Base-by-base conservation (phyloP, 2,797 vertebrate species). In the Otus scops region DNA sequence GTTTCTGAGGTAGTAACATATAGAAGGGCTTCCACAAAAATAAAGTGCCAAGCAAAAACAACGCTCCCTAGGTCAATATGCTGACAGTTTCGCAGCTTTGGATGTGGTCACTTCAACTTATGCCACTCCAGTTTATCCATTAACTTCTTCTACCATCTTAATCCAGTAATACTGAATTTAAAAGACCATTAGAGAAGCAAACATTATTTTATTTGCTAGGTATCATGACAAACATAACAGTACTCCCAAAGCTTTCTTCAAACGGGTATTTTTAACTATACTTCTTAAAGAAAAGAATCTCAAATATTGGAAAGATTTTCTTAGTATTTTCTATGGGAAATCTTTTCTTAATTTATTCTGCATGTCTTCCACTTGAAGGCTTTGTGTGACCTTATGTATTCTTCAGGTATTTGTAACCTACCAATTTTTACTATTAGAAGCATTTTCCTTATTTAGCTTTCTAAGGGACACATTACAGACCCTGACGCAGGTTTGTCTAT, bases 11-110 rank as follows among this genome's bases (percentile, higher is more conserved):
- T 32, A 18, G 41, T 59, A 85, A 80, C 15, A 9, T 23, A 85
- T 6, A 43, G 17, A 67, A 93, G 32, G 38, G 65, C 36, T 79
- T 92, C 19, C n/a, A 67, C 47, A 85, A 74, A 94, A 93, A 88
- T 22, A 32, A 90, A 28, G 32, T 32, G 63, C 54, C 80, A 89
- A 88, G 69, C 53, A 81, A 90, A 92, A 78, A 0, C n/a, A 75
- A 38, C 0, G 0, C 70, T 91, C 30, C 50, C 68, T 82, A 77
- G 64, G 39, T 85, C n/a, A 74, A 0, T 57, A 38, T 32, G 9
- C 39, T 64, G 21, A 68, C 43, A 60, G 32, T 39, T 79, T 64
- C 17, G 5, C 41, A 89, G 56, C 56, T 94, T 83, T 89, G 71
- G 70, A 60, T 85, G 26, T 63, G 17, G 19, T 86, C 57, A 87